Evolutionary conservation across 2,888 invertebrate species (phyloP).

Genomic region (Drosophila villosipedis): DNA sequence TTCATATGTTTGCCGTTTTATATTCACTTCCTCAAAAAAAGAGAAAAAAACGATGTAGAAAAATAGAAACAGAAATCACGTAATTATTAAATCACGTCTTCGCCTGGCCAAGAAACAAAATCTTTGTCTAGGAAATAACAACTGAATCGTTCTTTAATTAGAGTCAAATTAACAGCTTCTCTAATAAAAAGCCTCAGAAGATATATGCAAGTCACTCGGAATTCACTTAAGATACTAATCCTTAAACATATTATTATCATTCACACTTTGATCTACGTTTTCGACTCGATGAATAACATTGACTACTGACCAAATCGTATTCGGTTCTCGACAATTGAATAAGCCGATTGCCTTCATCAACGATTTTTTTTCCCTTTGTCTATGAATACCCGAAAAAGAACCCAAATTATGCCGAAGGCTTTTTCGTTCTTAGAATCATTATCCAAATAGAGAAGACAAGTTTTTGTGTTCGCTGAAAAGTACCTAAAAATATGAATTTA

Average conservation of each 20-base stretch:
- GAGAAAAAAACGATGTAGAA: not conserved
- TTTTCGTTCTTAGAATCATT: not conserved
- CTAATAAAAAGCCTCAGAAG: constrained; percentile 55
- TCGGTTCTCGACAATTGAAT: constrained; percentile 26
- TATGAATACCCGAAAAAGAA: constrained; percentile 1
- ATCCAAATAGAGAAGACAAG: not conserved
- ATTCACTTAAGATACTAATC: constrained; percentile 56
- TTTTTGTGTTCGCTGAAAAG: not conserved
- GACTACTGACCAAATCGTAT: not conserved
- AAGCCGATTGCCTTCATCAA: constrained; percentile 32
- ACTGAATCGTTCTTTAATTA: constrained; percentile 72
- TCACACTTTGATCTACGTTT: constrained; percentile 23
- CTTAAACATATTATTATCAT: constrained; percentile 55
- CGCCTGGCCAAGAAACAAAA: constrained; percentile 13
- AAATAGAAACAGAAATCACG: constrained; percentile 7
- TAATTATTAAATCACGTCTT: constrained; percentile 57
- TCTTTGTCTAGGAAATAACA: constrained; percentile 64
- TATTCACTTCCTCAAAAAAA: constrained; percentile 31
- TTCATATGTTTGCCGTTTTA: constrained; percentile 18
- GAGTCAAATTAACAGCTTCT: constrained; percentile 70
- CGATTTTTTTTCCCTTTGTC: not conserved
- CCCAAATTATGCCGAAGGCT: not conserved
- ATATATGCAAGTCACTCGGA: constrained; percentile 56
- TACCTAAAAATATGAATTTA: too few relatives aligned
- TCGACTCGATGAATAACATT: constrained; percentile 29